Evolutionary conservation across 1,140 invertebrate genomes (phyloP).

Genomic region (Cecropterus lyciades): DNA sequence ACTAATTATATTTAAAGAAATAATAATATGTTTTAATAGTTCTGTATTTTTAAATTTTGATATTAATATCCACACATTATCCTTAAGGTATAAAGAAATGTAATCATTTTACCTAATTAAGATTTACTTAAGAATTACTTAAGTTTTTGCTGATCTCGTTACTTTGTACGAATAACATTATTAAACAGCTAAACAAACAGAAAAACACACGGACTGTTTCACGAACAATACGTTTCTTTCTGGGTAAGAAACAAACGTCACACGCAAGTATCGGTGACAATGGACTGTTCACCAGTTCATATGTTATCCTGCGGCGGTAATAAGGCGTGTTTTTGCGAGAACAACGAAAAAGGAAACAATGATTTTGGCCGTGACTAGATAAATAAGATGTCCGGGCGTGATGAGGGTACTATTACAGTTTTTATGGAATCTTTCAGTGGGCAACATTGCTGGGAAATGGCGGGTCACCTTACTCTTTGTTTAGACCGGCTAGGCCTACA

Average conservation of each 20-base stretch:
- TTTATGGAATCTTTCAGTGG: constrained; percentile 73
- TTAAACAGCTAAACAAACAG: too few relatives aligned
- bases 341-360: constrained; percentile 73
- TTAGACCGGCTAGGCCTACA: constrained; percentile 55
- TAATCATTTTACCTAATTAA: too few relatives aligned
- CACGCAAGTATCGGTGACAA: constrained; percentile 62
- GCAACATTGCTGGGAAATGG: constrained; percentile 43
- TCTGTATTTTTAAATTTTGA: too few relatives aligned
- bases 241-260: constrained; percentile 56
- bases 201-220: neutral
- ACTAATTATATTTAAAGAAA: too few relatives aligned
- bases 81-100: too few relatives aligned
- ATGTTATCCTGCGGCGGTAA: constrained; percentile 65
- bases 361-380: constrained; percentile 76
- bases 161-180: neutral
- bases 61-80: too few relatives aligned
- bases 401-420: constrained; percentile 75
- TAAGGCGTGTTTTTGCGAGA: constrained; percentile 69
- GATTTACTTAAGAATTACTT: too few relatives aligned
- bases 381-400: constrained; percentile 78
- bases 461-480: constrained; percentile 68
- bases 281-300: constrained; percentile 60
- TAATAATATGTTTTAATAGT: too few relatives aligned
- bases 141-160: neutral
- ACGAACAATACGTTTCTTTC: constrained; percentile 32